A percentile compares a stretch with the other conserved stretches of the same genome.
phyloP scores from a whole-genome alignment of 2,113 vertebrate genomes.

The Brevimyrus niger region DNA sequence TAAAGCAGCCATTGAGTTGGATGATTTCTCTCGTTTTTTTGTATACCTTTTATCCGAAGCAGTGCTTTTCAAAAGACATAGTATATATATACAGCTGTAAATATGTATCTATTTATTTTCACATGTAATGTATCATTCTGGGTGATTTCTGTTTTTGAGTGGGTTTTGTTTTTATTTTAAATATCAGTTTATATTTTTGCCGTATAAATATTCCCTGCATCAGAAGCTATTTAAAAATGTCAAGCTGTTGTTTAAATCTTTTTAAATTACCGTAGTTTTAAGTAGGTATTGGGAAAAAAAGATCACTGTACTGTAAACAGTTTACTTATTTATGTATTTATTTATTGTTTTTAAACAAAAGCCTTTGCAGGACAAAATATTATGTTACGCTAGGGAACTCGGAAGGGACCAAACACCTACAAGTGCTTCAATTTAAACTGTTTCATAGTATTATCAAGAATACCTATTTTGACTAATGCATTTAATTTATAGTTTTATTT shows the following conservation, averaged over 20 bases:
- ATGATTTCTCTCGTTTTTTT: constrained; percentile 57
- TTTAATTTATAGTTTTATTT: constrained; percentile 16
- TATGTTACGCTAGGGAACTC: constrained; percentile 21
- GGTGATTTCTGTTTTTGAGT: constrained; percentile 36
- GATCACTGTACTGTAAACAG: constrained; percentile 24
- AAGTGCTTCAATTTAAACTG: constrained; percentile 39
- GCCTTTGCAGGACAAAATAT: not conserved
- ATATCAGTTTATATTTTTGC: constrained; percentile 19
- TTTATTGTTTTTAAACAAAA: constrained; percentile 8
- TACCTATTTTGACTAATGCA: not conserved
- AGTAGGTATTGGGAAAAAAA: constrained; percentile 16
- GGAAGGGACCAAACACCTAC: constrained; percentile 38
- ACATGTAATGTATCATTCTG: constrained; percentile 40
- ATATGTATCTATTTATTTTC: constrained; percentile 31
- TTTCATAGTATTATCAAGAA: constrained; percentile 7
- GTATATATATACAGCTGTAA: constrained; percentile 30
- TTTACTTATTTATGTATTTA: constrained; percentile 19
- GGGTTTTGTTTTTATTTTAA: constrained; percentile 37
- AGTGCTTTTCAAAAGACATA: constrained; percentile 59
- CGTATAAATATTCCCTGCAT: constrained; percentile 11
- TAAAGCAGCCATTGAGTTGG: constrained; percentile 49
- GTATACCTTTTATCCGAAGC: constrained; percentile 52
- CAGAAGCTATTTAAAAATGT: constrained; percentile 33
- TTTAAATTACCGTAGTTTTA: constrained; percentile 21
- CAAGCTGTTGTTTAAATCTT: constrained; percentile 11